Conservation (phyloP, 1,140 invertebrate genomes). For the Phymorhynchus buccinoides region DNA sequence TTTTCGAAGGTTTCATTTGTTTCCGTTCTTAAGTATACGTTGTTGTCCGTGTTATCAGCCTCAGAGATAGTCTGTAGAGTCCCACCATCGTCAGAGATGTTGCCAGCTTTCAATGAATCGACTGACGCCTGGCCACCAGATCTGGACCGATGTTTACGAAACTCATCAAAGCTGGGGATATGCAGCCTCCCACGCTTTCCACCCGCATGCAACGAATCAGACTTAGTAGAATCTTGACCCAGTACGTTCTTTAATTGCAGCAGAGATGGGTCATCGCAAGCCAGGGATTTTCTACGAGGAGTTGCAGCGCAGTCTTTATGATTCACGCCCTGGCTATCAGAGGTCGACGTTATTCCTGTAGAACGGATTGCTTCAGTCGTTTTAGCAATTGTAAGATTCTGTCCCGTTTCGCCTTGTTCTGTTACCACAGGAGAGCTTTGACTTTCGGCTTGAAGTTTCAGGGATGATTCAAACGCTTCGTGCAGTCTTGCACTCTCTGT, state of each 20-base stretch:
- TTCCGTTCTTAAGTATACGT: neutral
- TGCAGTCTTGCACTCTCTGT: neutral
- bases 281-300: constrained; percentile 17
- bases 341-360: neutral
- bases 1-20: neutral
- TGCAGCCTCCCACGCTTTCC: constrained; percentile 22
- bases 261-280: constrained; percentile 19
- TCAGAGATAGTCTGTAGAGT: neutral
- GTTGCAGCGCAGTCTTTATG: neutral
- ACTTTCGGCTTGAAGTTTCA: neutral
- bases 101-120: neutral
- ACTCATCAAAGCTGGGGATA: constrained; percentile 42
- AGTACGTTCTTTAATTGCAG: neutral
- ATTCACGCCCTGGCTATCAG: neutral
- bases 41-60: neutral
- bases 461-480: neutral
- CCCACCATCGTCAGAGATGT: neutral
- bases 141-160: constrained; percentile 10
- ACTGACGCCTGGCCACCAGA: neutral
- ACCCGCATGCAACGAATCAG: neutral
- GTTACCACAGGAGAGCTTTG: neutral
- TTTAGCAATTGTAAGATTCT: neutral
- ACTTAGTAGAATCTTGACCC: neutral
- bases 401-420: neutral
- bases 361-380: neutral